Conservation (phyloP, 1,140 invertebrate genomes). For the Pogonomyrmex barbatus region DNA sequence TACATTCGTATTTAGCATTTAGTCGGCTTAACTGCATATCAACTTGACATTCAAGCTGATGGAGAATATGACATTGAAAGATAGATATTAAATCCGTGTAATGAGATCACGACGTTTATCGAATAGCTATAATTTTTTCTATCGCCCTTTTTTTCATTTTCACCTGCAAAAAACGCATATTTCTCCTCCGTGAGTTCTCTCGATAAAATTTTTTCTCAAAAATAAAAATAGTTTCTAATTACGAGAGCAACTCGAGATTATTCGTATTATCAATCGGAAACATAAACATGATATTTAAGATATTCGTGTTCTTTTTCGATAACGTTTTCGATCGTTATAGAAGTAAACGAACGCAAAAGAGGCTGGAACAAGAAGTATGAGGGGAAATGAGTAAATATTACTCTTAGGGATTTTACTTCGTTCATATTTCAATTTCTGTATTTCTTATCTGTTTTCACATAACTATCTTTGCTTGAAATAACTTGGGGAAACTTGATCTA, state of each 20-base stretch:
- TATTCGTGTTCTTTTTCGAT: constrained; percentile 46
- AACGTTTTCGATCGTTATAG: constrained; percentile 58
- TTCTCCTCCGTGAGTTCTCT: not conserved
- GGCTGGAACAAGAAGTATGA: constrained; percentile 2
- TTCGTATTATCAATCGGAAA: not conserved
- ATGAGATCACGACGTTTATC: not conserved
- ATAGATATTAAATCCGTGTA: not conserved
- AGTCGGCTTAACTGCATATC: not conserved
- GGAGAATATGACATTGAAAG: not conserved
- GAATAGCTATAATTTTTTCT: not conserved
- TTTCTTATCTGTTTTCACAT: constrained; percentile 14
- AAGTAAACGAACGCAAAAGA: constrained; percentile 69
- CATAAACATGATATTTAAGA: constrained; percentile 22
- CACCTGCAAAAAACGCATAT: not conserved
- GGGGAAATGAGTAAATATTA: constrained; percentile 40
- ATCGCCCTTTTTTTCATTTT: not conserved
- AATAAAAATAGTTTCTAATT: not conserved
- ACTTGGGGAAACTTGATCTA: not conserved
- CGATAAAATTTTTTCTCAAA: not conserved
- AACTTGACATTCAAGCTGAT: not conserved
- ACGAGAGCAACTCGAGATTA: constrained; percentile 2
- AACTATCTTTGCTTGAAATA: constrained; percentile 44
- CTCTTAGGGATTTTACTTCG: constrained; percentile 35
- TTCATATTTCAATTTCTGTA: constrained; percentile 30
- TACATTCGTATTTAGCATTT: constrained; percentile 7